phyloP scores from a whole-genome alignment of 2,888 invertebrate species.

The Norana najaformis region DNA sequence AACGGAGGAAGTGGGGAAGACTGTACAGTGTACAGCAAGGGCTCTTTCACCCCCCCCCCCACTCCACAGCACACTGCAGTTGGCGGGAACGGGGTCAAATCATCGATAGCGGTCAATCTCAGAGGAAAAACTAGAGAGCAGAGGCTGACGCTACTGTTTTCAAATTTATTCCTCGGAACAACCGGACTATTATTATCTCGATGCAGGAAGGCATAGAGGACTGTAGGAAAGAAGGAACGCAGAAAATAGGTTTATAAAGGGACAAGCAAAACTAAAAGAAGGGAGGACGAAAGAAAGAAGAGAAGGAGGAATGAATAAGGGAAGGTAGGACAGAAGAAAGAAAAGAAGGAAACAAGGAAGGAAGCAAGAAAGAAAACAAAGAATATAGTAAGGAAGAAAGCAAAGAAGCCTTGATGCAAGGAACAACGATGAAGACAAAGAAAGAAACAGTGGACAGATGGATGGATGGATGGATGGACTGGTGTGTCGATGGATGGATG shows the following conservation, averaged over 20 bases:
- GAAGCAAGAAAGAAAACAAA: not conserved
- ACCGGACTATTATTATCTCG: not conserved
- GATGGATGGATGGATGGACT: no score
- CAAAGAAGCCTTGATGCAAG: not conserved
- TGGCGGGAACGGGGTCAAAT: not conserved
- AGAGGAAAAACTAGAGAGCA: not conserved
- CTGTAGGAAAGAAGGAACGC: not conserved
- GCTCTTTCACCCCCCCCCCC: not conserved
- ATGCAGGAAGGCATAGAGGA: not conserved
- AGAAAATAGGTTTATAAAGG: no score
- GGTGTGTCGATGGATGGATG: no score
- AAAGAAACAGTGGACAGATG: no score
- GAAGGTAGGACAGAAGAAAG: not conserved
- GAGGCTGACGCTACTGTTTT: not conserved
- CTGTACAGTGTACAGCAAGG: no score
- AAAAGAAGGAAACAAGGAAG: not conserved
- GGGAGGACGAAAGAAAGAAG: not conserved
- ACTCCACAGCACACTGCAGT: not conserved
- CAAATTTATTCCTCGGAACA: not conserved
- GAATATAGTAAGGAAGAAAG: not conserved
- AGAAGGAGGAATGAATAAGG: not conserved
- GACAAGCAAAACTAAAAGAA: no score
- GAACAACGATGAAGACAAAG: no score
- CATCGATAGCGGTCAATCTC: not conserved
- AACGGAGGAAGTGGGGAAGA: not conserved